Conservation (phyloP, 2,888 invertebrate species). For the Cryptus viduatorius region DNA sequence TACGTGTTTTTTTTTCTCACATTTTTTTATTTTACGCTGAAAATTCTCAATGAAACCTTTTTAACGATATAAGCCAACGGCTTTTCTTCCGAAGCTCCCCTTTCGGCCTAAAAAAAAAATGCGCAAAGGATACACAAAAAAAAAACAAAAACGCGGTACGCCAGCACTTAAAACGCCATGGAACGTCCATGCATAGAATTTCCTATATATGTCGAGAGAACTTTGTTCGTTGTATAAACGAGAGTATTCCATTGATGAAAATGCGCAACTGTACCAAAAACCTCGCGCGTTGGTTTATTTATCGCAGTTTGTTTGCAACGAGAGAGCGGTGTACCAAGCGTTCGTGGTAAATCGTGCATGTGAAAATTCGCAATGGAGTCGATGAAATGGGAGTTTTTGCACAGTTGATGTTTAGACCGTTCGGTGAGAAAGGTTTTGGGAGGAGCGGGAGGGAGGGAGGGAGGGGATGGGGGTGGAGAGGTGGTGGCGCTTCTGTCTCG, state of each 20-base stretch:
- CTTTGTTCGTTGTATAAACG: constrained; percentile 21
- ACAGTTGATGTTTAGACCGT: constrained; percentile 30
- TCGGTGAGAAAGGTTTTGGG: background rate
- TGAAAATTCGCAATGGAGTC: constrained; percentile 33
- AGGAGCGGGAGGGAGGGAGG: background rate
- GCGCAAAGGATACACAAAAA: constrained; percentile 36
- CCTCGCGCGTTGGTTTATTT: constrained; percentile 11
- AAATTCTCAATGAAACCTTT: constrained; percentile 43
- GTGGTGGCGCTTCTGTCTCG: constrained; percentile 28
- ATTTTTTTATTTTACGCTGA: constrained; percentile 9
- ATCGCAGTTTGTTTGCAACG: constrained; percentile 26
- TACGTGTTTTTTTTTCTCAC: background rate
- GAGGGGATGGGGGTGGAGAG: constrained; percentile 23
- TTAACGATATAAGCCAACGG: background rate
- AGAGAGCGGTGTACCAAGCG: constrained; percentile 1
- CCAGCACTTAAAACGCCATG: constrained; percentile 24
- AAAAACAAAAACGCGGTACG: background rate
- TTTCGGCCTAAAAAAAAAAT: constrained; percentile 1
- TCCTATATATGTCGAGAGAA: constrained; percentile 6
- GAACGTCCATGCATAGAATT: background rate
- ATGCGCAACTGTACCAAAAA: constrained; percentile 11
- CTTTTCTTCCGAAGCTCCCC: background rate
- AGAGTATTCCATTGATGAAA: constrained; percentile 53
- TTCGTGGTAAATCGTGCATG: constrained; percentile 1
- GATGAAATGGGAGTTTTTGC: constrained; percentile 25